A percentile compares a stretch with the other conserved stretches of the same genome.
Evolutionary conservation across 2,888 invertebrate genomes (phyloP).

Genomic region (Zele albiditarsus): DNA sequence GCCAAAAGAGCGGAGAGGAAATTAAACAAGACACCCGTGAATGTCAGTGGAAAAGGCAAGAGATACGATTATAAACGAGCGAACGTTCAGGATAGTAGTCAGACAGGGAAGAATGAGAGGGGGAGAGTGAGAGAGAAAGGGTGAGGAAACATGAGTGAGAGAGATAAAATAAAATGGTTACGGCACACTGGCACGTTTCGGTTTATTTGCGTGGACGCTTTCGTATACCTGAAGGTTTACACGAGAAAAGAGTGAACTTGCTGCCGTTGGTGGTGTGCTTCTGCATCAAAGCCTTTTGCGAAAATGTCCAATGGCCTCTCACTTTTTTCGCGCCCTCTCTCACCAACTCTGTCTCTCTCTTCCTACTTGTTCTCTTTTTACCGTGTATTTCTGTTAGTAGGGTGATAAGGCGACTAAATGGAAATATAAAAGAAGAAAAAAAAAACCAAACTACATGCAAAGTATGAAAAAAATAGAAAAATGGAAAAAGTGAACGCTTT

Average conservation of each 20-base stretch:
- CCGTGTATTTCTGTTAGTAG: constrained; percentile 6
- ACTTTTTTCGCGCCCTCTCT: constrained; percentile 2
- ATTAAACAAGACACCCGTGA: constrained; percentile 36
- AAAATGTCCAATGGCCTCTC: constrained; percentile 34
- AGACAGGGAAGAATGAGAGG: constrained; percentile 1
- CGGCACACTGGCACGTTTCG: constrained; percentile 31
- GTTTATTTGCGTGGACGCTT: constrained; percentile 36
- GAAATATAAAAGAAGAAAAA: constrained; percentile 19
- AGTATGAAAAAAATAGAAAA: constrained; percentile 31
- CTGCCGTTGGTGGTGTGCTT: constrained; percentile 16
- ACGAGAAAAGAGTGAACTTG: constrained; percentile 25
- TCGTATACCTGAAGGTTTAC: constrained; percentile 18
- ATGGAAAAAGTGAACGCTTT: constrained; percentile 4
- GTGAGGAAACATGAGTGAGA: not conserved
- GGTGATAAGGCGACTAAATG: constrained; percentile 8
- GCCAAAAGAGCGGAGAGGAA: constrained; percentile 29
- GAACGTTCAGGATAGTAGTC: constrained; percentile 17
- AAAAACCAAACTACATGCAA: constrained; percentile 24
- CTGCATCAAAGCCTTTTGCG: constrained; percentile 29
- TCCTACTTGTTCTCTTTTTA: not conserved
- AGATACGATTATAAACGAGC: constrained; percentile 36
- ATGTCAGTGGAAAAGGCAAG: constrained; percentile 29
- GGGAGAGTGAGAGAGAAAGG: constrained; percentile 6
- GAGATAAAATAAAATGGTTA: constrained; percentile 32
- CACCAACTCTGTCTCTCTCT: not conserved